These are phyloP conservation scores for Linepithema humile DNA, from an alignment of 1,140 invertebrate genomes.

Conservation along the genomic window DNA sequence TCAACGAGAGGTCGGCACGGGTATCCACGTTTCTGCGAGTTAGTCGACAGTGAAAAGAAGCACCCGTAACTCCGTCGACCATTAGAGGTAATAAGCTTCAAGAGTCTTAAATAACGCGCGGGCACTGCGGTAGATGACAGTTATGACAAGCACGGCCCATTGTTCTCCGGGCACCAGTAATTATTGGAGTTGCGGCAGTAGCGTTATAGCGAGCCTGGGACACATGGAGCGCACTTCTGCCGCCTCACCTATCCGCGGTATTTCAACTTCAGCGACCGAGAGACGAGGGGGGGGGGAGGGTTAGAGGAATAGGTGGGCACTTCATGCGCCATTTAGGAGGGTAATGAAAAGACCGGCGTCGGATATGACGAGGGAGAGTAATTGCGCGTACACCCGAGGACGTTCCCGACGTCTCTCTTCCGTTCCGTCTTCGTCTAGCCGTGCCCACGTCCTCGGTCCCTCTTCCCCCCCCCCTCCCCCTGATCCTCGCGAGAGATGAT, in stretches of 20 bases:
- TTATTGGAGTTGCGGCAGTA: slow-evolving; percentile 71
- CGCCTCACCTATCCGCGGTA: slow-evolving; percentile 59
- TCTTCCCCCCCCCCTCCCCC: not conserved
- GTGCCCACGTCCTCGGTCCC: slow-evolving; percentile 6
- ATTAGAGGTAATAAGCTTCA: slow-evolving; percentile 78
- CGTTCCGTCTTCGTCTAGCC: slow-evolving; percentile 17
- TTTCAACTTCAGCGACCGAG: slow-evolving; percentile 55
- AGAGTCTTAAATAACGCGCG: slow-evolving; percentile 78
- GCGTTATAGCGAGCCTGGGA: slow-evolving; percentile 10
- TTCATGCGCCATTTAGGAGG: slow-evolving; percentile 71
- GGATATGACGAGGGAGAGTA: slow-evolving; percentile 73
- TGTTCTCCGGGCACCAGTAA: slow-evolving; percentile 76
- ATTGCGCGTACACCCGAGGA: slow-evolving; percentile 70
- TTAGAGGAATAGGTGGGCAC: slow-evolving; percentile 28
- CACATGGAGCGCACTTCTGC: slow-evolving; percentile 28
- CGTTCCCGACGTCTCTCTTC: slow-evolving; percentile 52
- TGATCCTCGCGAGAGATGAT: not conserved
- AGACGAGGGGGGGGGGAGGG: not conserved
- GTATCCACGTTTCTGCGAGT: slow-evolving; percentile 14
- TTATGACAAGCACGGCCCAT: slow-evolving; percentile 77
- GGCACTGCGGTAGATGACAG: slow-evolving; percentile 74
- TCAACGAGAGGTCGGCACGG: not conserved
- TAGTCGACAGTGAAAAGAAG: slow-evolving; percentile 40
- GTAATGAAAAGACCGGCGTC: slow-evolving; percentile 74
- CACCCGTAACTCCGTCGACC: slow-evolving; percentile 59